Conservation (phyloP, 2,888 invertebrate genomes). For the Tridacna gigas region DNA sequence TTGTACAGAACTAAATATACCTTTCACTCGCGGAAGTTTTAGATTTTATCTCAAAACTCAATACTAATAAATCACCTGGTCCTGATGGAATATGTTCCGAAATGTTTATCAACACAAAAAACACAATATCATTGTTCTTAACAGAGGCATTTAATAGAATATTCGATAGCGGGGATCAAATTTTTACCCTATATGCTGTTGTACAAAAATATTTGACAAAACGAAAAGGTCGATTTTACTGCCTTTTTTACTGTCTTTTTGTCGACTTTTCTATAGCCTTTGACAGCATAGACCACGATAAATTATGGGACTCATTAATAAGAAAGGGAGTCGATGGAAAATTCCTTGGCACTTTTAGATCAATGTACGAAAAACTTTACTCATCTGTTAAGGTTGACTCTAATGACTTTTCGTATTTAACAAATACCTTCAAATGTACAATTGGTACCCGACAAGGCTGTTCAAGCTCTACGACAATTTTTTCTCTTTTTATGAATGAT, state of each 20-base stretch:
- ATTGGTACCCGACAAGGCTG: background rate
- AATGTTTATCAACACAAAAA: too few species aligned
- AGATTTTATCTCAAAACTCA: background rate
- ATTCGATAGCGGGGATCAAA: slow-evolving; percentile 10
- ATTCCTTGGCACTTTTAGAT: slow-evolving; percentile 1
- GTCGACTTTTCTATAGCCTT: too few species aligned
- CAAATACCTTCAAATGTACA: background rate
- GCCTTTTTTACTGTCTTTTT: too few species aligned
- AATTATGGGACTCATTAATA: background rate
- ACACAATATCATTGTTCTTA: too few species aligned
- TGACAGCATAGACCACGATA: background rate
- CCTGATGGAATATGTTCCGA: background rate
- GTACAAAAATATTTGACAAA: slow-evolving; percentile 23
- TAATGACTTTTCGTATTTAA: background rate
- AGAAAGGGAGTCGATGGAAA: slow-evolving; percentile 22
- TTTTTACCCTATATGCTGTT: slow-evolving; percentile 9
- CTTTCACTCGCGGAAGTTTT: background rate
- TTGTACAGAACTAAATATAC: background rate
- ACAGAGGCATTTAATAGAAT: too few species aligned
- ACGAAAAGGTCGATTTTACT: slow-evolving; percentile 10
- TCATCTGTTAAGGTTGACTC: slow-evolving; percentile 8
- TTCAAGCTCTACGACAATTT: background rate
- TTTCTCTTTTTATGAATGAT: too few species aligned
- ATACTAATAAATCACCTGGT: background rate
- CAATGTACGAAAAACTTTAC: slow-evolving; percentile 15